Base-by-base conservation (phyloP, 2,113 vertebrate species). In the Tragelaphus scriptus region DNA sequence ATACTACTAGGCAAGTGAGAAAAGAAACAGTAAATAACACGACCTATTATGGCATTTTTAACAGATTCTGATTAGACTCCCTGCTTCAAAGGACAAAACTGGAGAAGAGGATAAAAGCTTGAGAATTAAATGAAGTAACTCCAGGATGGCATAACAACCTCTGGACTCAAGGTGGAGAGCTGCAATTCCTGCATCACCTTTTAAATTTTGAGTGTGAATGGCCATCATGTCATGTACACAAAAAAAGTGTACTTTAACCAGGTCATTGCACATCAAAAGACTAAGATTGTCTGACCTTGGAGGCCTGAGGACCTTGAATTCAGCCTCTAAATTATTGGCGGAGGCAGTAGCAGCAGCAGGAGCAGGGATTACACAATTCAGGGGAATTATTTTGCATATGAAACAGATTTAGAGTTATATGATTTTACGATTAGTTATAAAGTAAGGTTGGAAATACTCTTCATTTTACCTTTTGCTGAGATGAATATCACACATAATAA, bases 371-470 rank as follows among this genome's bases (percentile, higher is more conserved):
- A 14, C 3, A 58, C 13, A 61, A 15, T 84, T 90, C 17, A n/a
- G 23, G 19, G 40, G 15, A 85, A 4, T 63, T 23, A 7, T 36
- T 82, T 96, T 63, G 3, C 13, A 55, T 30, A 30, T 89, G 40
- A 88, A 94, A 28, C 11, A 53, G 55, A 91, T 65, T 79, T n/a
- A 65, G 6, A 16, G 1, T 85, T 86, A 21, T 75, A 21, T 28
- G 87, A 88, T 81, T 85, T 96, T 92, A 77, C 86, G 8, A 59
- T 82, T 90, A 56, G 17, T n/a, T 81, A 30, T 56, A 26, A 85
- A 47, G 21, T 26, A 28, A 1, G 23, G 4, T 56, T 6, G 14
- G 75, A 95, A 91, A 91, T 63, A 59, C 11, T 30, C 7, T 93
- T 90, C 63, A 87, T 6, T 94, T 91, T 59, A 49, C 65, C 65